A percentile compares a stretch with the other conserved stretches of the same genome.
Conservation (phyloP, 2,888 invertebrate genomes). For the Odontocolon sp. region DNA sequence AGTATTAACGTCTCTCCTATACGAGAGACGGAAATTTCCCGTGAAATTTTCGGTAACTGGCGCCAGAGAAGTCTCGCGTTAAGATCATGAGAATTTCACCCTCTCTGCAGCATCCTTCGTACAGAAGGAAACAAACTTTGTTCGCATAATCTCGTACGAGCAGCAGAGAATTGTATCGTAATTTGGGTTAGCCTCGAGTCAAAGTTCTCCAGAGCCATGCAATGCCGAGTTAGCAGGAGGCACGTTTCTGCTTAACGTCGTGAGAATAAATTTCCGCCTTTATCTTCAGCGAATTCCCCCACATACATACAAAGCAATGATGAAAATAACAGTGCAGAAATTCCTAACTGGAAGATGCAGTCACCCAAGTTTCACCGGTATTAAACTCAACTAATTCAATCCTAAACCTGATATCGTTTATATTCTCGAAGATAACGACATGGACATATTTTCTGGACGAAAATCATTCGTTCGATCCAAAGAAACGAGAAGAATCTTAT, state of each 20-base stretch:
- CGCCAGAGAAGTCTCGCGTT: conserved; percentile 48
- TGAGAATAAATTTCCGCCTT: conserved; percentile 59
- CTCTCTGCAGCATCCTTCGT: conserved; percentile 9
- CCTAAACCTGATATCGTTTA: not conserved
- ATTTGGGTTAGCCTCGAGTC: conserved; percentile 58
- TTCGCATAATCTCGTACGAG: conserved; percentile 53
- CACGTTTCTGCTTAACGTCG: conserved; percentile 62
- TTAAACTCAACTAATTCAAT: conserved; percentile 15
- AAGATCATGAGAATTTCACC: conserved; percentile 48
- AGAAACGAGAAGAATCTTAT: not conserved
- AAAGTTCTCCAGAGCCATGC: conserved; percentile 57
- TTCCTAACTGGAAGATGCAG: not conserved
- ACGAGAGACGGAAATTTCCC: conserved; percentile 56
- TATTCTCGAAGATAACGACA: not conserved
- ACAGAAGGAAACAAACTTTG: conserved; percentile 59
- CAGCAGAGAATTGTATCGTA: conserved; percentile 59
- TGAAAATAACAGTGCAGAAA: conserved; percentile 7
- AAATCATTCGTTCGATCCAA: not conserved
- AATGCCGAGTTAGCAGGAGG: conserved; percentile 43
- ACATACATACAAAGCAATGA: conserved; percentile 10
- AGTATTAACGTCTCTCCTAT: conserved; percentile 39
- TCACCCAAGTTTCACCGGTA: not conserved
- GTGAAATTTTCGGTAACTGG: conserved; percentile 59
- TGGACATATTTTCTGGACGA: not conserved
- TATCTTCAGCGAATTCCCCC: conserved; percentile 56